Evolutionary conservation across 2,113 vertebrate species (phyloP).

Genomic region (Sapajus apella): DNA sequence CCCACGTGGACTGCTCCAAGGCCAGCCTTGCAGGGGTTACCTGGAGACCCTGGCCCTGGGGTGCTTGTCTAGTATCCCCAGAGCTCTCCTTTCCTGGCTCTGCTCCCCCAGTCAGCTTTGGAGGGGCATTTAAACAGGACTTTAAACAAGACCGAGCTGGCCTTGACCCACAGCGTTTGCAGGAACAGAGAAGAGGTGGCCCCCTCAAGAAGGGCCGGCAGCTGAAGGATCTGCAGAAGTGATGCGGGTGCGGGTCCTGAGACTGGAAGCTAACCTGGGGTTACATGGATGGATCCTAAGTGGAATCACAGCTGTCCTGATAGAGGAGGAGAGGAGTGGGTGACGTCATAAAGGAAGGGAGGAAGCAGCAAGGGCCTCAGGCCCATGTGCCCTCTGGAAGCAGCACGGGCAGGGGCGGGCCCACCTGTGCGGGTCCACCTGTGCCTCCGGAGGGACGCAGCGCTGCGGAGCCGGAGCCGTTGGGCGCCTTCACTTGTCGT

Average conservation of each 20-base stretch:
- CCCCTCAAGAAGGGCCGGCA: neutral
- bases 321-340: neutral
- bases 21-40: neutral
- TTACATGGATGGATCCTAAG: neutral
- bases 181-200: no score
- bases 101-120: neutral
- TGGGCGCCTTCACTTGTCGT: no score
- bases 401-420: no score
- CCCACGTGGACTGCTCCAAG: fast-evolving
- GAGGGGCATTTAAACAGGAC: neutral
- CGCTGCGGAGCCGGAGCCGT: no score
- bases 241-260: neutral
- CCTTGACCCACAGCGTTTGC: neutral
- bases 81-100: neutral
- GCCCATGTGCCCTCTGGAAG: fast-evolving
- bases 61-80: neutral
- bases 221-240: neutral
- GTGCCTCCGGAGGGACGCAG: no score
- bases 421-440: no score
- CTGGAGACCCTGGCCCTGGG: neutral
- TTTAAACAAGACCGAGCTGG: neutral
- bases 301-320: neutral
- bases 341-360: neutral
- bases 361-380: no score
- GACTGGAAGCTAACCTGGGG: neutral